Base-by-base conservation (phyloP, 2,113 vertebrate genomes). In the Tringa solitaria region DNA sequence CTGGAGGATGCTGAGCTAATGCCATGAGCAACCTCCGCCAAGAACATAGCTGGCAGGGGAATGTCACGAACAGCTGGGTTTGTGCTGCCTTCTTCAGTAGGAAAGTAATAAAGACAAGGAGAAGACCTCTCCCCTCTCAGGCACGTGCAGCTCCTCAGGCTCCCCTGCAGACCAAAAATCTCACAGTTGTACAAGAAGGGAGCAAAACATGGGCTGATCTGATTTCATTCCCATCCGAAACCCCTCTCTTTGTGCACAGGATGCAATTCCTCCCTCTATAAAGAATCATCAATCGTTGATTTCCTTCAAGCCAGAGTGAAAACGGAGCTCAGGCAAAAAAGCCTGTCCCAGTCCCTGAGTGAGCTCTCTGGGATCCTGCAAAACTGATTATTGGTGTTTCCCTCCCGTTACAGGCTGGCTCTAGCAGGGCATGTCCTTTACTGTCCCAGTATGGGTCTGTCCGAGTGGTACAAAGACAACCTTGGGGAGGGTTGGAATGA, bases 141-240 rank as follows among this genome's bases (percentile, higher is more conserved):
- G 54, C 12, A 50, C 24, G 17, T 0, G 0, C 26, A 57, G 41
- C 19, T 45, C 64, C 72, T 48, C 41, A 24, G n/a, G 32, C 54
- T 24, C 77, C 32, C 6, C 56, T 15, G 69, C 74, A 93, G 60
- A 64, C 21, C 82, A 72, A 50, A 30, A 51, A 46, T 20, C 69
- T 23, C 65, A 35, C 51, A 50, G 48, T 6, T 68, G 35, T 35
- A 21, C 2, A 32, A 77, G 43, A 32, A 77, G 28, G 45, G 30
- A 74, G 23, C 1, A 32, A 15, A 73, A 48, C 19, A 13, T 0
- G 22, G 57, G 28, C 76, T 56, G 61, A 26, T 18, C 65, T 0
- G 1, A 4, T 53, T n/a, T 48, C 46, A 45, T 2, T 41, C 12
- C 54, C 1, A 0, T 1, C 22, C 61, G 7, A 15, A 83, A 41